phyloP scores from a whole-genome alignment of 2,797 vertebrate species.

The Euthynnus affinis region DNA sequence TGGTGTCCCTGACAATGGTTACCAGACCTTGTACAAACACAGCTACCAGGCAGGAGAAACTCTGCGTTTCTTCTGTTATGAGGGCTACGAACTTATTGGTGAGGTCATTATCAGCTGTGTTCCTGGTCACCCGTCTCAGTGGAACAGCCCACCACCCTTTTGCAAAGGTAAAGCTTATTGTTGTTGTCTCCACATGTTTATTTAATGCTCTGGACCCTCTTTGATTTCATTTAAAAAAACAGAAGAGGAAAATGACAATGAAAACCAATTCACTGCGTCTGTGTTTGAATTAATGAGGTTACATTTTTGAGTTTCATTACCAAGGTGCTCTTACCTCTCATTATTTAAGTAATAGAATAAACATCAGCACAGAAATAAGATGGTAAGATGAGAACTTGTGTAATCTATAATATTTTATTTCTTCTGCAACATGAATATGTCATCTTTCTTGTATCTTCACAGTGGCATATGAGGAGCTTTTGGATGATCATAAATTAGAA shows the following conservation, averaged over 20 bases:
- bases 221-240: background rate
- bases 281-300: background rate
- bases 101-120: constrained; percentile 94
- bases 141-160: constrained; percentile 94
- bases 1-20: constrained; percentile 94
- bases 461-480: constrained; percentile 94
- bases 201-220: background rate
- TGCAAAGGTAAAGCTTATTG: constrained; percentile 89
- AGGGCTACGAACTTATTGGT: constrained; percentile 94
- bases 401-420: constrained; percentile 1
- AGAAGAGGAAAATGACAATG: background rate
- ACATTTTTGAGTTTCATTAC: background rate
- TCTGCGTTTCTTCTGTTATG: constrained; percentile 95
- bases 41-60: constrained; percentile 95
- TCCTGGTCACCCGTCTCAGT: constrained; percentile 93
- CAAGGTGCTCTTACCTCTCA: background rate
- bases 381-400: background rate
- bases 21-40: constrained; percentile 95
- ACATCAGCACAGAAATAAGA: background rate
- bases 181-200: background rate
- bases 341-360: constrained; percentile 9
- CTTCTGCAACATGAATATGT: background rate
- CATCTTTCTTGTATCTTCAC: constrained; percentile 44
- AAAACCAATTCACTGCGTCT: background rate
- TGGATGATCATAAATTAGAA: constrained; percentile 94